Percentiles rank a stretch among this genome's conserved stretches.
Evolutionary conservation across 1,140 invertebrate species (phyloP).

Genomic region (Caenorhabditis remanei): DNA sequence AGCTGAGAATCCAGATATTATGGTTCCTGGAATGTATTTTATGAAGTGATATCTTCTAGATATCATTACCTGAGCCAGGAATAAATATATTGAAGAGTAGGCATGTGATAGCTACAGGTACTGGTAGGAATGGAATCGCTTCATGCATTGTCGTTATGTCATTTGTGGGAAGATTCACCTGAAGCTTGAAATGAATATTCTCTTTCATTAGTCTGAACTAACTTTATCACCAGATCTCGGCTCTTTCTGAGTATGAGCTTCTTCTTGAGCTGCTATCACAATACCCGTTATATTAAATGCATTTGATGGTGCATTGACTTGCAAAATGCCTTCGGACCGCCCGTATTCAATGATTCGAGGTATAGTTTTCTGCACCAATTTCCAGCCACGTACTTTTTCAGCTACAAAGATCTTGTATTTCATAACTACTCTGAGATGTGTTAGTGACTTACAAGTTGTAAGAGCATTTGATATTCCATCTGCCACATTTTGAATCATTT

Average conservation of each 20-base stretch:
- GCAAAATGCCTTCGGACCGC: conserved; percentile 74
- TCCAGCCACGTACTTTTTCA: conserved; percentile 72
- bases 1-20: conserved; percentile 76
- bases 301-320: conserved; percentile 65
- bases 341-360: conserved; percentile 77
- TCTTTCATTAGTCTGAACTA: neutral
- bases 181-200: neutral
- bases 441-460: conserved; percentile 56
- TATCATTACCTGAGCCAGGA: conserved; percentile 86
- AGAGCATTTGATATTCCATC: conserved; percentile 71
- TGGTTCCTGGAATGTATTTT: conserved; percentile 41
- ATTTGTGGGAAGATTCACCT: conserved; percentile 74
- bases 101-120: conserved; percentile 87
- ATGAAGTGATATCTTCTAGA: neutral
- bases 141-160: conserved; percentile 81
- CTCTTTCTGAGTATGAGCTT: conserved; percentile 74
- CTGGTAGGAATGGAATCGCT: conserved; percentile 89
- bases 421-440: conserved; percentile 53
- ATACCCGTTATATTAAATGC: conserved; percentile 76
- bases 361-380: conserved; percentile 74
- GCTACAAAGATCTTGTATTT: conserved; percentile 27
- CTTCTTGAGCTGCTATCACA: conserved; percentile 76
- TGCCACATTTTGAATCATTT: conserved; percentile 70
- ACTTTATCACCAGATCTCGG: conserved; percentile 74
- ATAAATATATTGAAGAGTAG: conserved; percentile 87